Percentiles rank a stretch among this genome's conserved stretches.
Evolutionary conservation across 2,888 invertebrate species (phyloP).

Genomic region (Hyppa rectilinea): DNA sequence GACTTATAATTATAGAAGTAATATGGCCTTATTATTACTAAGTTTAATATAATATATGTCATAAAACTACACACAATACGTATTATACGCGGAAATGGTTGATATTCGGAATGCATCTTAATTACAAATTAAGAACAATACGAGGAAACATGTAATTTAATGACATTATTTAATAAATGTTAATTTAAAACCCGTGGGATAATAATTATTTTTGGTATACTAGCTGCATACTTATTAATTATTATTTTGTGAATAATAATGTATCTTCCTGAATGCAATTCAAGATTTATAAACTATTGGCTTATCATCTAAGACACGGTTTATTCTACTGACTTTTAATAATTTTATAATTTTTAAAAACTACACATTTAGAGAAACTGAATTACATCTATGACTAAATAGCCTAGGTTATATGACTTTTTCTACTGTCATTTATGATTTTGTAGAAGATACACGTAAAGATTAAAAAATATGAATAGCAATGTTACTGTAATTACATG

Average conservation of each 20-base stretch:
- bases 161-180: conserved; percentile 43
- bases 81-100: conserved; percentile 33
- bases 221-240: background rate
- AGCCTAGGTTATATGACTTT: no score
- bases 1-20: background rate
- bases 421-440: no score
- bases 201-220: conserved; percentile 21
- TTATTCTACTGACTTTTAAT: no score
- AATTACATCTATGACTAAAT: no score
- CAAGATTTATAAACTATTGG: background rate
- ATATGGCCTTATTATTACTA: background rate
- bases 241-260: conserved; percentile 1
- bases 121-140: conserved; percentile 50
- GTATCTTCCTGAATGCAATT: conserved; percentile 27
- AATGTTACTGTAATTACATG: no score
- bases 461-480: no score
- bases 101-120: conserved; percentile 38
- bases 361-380: background rate
- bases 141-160: conserved; percentile 34
- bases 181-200: conserved; percentile 47
- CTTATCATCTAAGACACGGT: background rate
- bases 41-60: no score
- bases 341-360: no score
- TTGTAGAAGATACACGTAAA: no score
- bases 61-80: background rate